phyloP scores from a whole-genome alignment of 2,797 vertebrate species.

The Acipenser oxyrinchus region DNA sequence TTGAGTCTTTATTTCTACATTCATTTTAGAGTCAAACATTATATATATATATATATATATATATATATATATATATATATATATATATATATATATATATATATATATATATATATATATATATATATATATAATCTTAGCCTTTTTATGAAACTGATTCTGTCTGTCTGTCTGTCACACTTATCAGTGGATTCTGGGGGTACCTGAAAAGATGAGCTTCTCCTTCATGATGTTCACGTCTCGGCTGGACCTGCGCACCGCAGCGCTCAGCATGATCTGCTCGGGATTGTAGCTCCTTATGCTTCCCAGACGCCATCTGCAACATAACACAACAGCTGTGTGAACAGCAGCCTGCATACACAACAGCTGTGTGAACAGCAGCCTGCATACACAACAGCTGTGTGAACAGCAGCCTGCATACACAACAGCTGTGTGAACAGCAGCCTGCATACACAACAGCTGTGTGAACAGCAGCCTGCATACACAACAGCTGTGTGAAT shows the following conservation, averaged over 20 bases:
- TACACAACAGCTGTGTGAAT: too few relatives aligned
- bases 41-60: neutral
- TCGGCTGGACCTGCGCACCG: constrained; percentile 66
- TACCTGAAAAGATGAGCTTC: constrained; percentile 93
- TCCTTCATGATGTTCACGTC: constrained; percentile 96
- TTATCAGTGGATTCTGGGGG: neutral
- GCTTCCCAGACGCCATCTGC: constrained; percentile 84
- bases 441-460: too few relatives aligned
- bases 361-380: too few relatives aligned
- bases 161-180: neutral
- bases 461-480: too few relatives aligned
- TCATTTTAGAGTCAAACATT: neutral
- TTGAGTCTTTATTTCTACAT: too few relatives aligned
- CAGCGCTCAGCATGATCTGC: constrained; percentile 89
- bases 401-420: too few relatives aligned
- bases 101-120: too few relatives aligned
- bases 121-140: too few relatives aligned
- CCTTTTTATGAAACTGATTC: neutral
- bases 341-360: neutral
- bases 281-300: constrained; percentile 88
- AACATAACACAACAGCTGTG: constrained; percentile 6
- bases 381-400: too few relatives aligned
- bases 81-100: too few relatives aligned
- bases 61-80: neutral
- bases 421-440: too few relatives aligned